Evolutionary conservation across 2,888 invertebrate species (phyloP), one percentile per base, ranked within the genome.

Genomic region (Hymenopus coronatus): DNA sequence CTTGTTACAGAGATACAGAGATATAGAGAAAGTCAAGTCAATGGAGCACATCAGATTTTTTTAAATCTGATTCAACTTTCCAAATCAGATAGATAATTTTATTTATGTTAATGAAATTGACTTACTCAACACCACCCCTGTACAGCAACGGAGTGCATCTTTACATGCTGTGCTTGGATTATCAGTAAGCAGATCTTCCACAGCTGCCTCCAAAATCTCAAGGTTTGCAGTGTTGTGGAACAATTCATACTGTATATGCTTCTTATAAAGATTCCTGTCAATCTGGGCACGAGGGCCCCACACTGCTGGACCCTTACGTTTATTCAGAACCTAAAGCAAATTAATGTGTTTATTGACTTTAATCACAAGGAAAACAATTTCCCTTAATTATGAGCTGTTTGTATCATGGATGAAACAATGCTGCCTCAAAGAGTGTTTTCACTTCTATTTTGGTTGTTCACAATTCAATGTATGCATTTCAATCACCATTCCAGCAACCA

Each of bases 281-380:
- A 98, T 98, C 94, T 98, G 98, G 12, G 98, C 98, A 90, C 98
- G 93, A 9, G 96, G 95, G 9, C 98, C 98, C 97, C 97, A 97
- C 0, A 98, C 98, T 3, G 98, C 98, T 15, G 98, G 97, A 0
- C 98, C 98, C 92, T 97, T 97, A 0, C 95, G 93, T 91, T 94
- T 95, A 93, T 98, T 98, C n/a, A 98, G 93, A 28, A 97, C 94
- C 95, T 95, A 91, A 91, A 89, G 83, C 20, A 70, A 6, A 70
- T 2, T 25, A 70, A 40, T 40, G 0, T 40, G 12, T 40, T 40
- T 12, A 12, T 40, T 40, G 12, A 40, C 40, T 12, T 40, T 40
- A 40, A 12, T 8, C 33, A 40, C 40, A 40, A 1, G 6, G 40
- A 40, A 1, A 40, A 12, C 1, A 40, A 40, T 40, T 40, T 40